Percentiles rank a stretch among this genome's conserved stretches.
Evolutionary conservation across 2,113 vertebrate genomes (phyloP).

Genomic region (Mobula birostris): DNA sequence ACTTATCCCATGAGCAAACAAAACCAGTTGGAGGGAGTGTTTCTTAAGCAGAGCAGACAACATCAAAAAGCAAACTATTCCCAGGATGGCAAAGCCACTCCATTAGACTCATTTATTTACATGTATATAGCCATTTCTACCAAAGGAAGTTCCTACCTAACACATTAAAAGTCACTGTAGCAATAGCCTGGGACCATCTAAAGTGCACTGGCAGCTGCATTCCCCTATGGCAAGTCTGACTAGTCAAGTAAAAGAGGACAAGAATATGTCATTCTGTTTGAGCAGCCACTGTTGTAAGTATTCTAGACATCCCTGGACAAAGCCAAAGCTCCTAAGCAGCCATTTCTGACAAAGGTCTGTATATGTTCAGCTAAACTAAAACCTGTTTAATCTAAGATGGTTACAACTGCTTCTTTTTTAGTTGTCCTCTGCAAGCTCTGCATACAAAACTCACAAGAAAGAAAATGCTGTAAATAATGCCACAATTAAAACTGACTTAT

Average conservation of each 20-base stretch:
- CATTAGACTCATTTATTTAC: constrained; percentile 37
- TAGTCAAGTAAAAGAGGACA: constrained; percentile 17
- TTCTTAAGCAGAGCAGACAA: background rate
- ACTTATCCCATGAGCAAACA: constrained; percentile 23
- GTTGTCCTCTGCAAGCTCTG: background rate
- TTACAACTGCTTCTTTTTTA: background rate
- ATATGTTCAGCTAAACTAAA: background rate
- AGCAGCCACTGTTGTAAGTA: background rate
- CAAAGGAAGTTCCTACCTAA: constrained; percentile 28
- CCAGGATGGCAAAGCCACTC: constrained; percentile 17
- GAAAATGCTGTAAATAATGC: background rate
- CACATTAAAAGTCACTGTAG: background rate
- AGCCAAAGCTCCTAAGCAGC: background rate
- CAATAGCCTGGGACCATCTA: constrained; percentile 35
- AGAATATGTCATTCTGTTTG: background rate
- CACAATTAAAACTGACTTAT: background rate
- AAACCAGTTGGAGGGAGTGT: background rate
- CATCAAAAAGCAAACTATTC: background rate
- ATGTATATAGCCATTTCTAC: background rate
- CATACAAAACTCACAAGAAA: background rate
- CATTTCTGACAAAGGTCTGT: background rate
- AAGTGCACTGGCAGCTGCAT: background rate
- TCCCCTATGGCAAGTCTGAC: rapidly evolving
- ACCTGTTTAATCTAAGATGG: background rate
- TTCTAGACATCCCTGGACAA: constrained; percentile 16